Base-by-base conservation (phyloP, 35 echinoderm and acorn worm genomes). In the Stichopus chloronotus region DNA sequence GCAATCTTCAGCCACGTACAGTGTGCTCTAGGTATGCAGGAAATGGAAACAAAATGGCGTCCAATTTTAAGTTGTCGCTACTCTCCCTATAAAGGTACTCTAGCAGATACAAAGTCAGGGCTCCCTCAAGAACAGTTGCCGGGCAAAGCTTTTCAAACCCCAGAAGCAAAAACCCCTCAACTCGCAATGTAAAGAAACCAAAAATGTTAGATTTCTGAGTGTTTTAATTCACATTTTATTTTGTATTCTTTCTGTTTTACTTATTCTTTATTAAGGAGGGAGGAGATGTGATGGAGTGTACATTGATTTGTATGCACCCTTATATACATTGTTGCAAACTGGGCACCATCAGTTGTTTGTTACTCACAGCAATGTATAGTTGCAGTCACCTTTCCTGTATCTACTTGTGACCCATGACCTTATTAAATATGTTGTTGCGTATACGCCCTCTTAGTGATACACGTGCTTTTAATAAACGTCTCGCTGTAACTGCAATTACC, bases 241-340 rank as follows among this genome's bases (percentile, higher is more conserved):
- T 76, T 76, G 16, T 12, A 76, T 76, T n/a, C 14, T 76, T 17
- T 24, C 25, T 7, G 0, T n/a, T 7, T 17, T 76, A 76, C 8
- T 76, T 76, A 76, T 5, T 76, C 7, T 76, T 76, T 76, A 21
- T 76, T 76, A 76, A 76, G 9, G 72, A 76, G 72, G 72, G 7
- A 76, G 72, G 72, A 76, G 16, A 76, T 76, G 72, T 76, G 72
- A 76, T 76, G 16, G 72, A 76, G 72, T 76, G 72, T 17, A 76
- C 3, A 5, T 6, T 76, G 14, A 71, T 71, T 71, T 71, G 65
- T n/a, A 71, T 71, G 65, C 65, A 71, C 65, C 65, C 65, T 71
- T 71, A 71, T 71, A 71, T 71, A 71, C 65, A 17, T 79, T 14
- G 14, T 43, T 43, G 30, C 30, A 43, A 43, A 43, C 30, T 43